Base-by-base conservation (phyloP, 2,888 invertebrate genomes). In the Sinotaia quadrata region DNA sequence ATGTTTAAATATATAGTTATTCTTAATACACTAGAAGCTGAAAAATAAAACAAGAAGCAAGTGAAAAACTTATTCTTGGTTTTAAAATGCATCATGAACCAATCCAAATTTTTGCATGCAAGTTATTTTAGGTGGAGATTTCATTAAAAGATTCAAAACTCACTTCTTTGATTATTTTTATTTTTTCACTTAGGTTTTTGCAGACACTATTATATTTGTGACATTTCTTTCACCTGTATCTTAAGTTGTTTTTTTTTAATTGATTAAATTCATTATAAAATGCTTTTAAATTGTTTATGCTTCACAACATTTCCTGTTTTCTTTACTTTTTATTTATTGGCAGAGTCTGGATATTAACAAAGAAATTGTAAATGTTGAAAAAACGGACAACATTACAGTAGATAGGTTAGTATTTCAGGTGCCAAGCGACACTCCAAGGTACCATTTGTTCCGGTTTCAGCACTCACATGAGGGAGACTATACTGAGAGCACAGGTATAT, bases 401-500 rank as follows among this genome's bases (percentile, higher is more conserved):
- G 88, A 90, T 34, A 92, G 93, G 81, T 89, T 99, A 72, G 92
- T 93, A 0, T 90, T 91, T 0, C 92, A 93, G 87, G 92, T 98
- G 75, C 98, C 98, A 7, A 91, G 91, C 41, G 94, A 97, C 82
- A 91, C 92, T 81, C 95, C 95, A 33, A 91, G 98, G 79, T 98
- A 98, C 89, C 97, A 98, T 89, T 90, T 99, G 29, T 96, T 93
- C 86, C 92, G 93, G 79, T 98, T 95, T 88, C 93, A 94, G 81
- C 98, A 98, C 87, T 93, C 94, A 0, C 94, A 96, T 84, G 97
- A 98, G 88, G 96, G 96, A 33, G 96, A 96, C 86, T 94, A 93
- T 79, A 90, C 93, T 87, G 94, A 96, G 85, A 94, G 93, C 84
- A 92, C 93, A 88, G 93, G 95, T 95, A 89, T 87, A 89, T n/a